Base-by-base conservation (phyloP, 2,113 vertebrate genomes). In the Burhinus oedicnemus region DNA sequence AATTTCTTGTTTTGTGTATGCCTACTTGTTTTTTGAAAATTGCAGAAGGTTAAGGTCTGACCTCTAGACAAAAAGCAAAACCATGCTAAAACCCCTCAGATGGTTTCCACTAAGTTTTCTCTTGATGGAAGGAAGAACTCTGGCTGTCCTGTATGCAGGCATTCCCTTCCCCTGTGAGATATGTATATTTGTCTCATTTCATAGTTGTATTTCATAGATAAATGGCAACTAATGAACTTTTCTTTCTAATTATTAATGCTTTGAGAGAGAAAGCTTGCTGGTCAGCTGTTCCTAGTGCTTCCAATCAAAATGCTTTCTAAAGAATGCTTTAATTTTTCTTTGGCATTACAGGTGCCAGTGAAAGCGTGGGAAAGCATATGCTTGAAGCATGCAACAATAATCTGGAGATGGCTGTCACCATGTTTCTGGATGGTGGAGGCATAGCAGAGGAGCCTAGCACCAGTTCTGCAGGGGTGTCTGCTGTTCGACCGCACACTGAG, bases 321-420 rank as follows among this genome's bases (percentile, higher is more conserved):
- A 52, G 44, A 54, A 25, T 34, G 30, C 32, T 83, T 87, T 70
- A 6, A 18, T 51, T 65, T 78, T 79, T 11, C 84, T 89, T 93
- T 95, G 79, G 61, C 90, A 3, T 97, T 96, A 36, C 93, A 99
- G 99, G 99, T 97, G 99, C 99, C 92, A 99, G 99, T 87, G 99
- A 99, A 96, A 99, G 99, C 61, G 99, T 99, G 75, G 99, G 99
- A 89, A 99, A 99, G 87, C 99, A 99, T 55, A 99, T 99, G 99
- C 97, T 99, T 17, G 99, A 99, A 96, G 99, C 99, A 23, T 99
- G 99, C 97, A 99, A 98, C 98, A 99, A 99, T 95, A 99, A 99
- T 82, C 97, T 99, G 97, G 99, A 99, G 98, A 99, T 99, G 99
- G 99, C 99, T 32, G 99, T 99, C 83, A 99, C 99, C 51, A 99